A percentile compares a stretch with the other conserved stretches of the same genome.
Conservation (phyloP, 2,113 vertebrate genomes). For the Marmota monax region DNA sequence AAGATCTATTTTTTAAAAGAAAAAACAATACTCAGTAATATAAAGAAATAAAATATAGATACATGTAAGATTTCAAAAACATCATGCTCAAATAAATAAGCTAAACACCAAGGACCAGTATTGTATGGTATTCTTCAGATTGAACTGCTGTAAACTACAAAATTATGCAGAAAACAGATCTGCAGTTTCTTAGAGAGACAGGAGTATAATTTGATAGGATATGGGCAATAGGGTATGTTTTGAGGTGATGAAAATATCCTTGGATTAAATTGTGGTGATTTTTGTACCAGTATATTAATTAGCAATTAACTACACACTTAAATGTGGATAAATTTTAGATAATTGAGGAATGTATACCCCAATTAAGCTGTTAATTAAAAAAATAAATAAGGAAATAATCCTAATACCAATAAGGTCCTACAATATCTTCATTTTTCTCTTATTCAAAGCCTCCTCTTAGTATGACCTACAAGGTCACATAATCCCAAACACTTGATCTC, state of each 20-base stretch:
- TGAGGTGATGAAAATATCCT: background rate
- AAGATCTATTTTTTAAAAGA: background rate
- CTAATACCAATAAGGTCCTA: background rate
- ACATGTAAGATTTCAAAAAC: too few relatives aligned
- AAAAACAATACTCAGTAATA: too few relatives aligned
- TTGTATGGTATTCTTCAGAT: too few relatives aligned
- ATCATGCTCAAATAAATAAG: too few relatives aligned
- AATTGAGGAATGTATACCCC: background rate
- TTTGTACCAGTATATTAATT: background rate
- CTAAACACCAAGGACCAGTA: too few relatives aligned
- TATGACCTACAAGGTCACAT: background rate
- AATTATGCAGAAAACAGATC: too few relatives aligned
- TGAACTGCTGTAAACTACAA: too few relatives aligned
- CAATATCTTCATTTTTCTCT: background rate
- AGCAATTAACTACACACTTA: background rate
- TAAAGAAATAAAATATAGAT: too few relatives aligned
- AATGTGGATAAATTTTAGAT: background rate
- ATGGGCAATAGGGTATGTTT: background rate
- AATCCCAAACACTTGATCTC: too few relatives aligned
- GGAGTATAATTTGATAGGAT: too few relatives aligned
- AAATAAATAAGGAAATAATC: background rate
- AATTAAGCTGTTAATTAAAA: background rate
- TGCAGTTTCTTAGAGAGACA: too few relatives aligned
- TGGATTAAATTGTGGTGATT: background rate
- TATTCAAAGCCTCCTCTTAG: background rate